Base-by-base conservation (phyloP, 2,797 vertebrate genomes). In the Pantherophis vulpinus region DNA sequence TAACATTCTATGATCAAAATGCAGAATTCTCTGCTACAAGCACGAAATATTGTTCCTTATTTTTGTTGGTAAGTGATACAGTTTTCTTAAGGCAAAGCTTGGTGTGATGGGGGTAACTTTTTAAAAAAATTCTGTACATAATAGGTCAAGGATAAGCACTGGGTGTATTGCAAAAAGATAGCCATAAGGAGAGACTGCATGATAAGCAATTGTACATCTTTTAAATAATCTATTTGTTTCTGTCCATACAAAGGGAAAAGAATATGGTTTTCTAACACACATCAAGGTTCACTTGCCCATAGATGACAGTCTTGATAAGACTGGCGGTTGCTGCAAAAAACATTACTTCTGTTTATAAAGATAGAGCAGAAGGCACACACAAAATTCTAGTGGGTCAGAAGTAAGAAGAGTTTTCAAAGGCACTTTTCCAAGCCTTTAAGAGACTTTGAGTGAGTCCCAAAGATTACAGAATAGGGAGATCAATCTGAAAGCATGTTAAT, bases 221-320 rank as follows among this genome's bases (percentile, higher is more conserved):
- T 92, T 94, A 94, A 95, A 94, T 96, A 94, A 93, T 94, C 97
- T 93, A 90, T 96, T 97, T 96, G 92, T 96, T 91, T 91, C 94
- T 86, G 94, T 95, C 96, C 96, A 86, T 88, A 95, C 92, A 96
- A 94, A 96, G 90, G 86, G 95, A 93, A 93, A 90, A 93, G 94
- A 94, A 94, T 91, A 91, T 51, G 90, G 79, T 42, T 92, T 93
- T 23, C 93, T 87, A 95, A 83, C 93, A 74, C 94, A 92, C 42
- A 7, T 93, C 94, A 93, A 88, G 27, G 56, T 58, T 58, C 92
- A 88, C 74, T 95, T 92, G 16, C 93, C 87, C 86, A 58, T 59
- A 96, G 90, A 93, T 95, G 96, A 95, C 91, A 93, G 91, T 13
- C 25, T 88, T 54, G 56, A 92, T 92, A 93, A 94, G 61, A 91